phyloP scores from a whole-genome alignment of 2,888 invertebrate species.

The Hermodice carunculata region DNA sequence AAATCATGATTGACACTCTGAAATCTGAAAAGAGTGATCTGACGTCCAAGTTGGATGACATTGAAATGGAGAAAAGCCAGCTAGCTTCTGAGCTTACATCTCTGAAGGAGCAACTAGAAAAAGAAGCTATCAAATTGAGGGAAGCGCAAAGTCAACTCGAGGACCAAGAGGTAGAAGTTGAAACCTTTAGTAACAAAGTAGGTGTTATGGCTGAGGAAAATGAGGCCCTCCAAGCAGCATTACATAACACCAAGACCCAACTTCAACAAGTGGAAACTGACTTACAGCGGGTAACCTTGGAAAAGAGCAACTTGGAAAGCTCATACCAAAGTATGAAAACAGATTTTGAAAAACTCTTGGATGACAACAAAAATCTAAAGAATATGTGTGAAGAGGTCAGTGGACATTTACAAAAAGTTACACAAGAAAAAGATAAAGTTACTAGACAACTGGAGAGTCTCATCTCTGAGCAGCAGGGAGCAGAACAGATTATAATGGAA shows the following conservation, averaged over 20 bases:
- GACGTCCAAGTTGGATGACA: background rate
- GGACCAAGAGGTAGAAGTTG: slow-evolving; percentile 16
- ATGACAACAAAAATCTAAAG: slow-evolving; percentile 50
- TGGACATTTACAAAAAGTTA: slow-evolving; percentile 25
- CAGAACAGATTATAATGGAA: background rate
- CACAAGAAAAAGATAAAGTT: slow-evolving; percentile 22
- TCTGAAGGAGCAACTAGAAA: background rate
- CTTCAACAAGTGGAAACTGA: slow-evolving; percentile 2
- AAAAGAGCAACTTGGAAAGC: slow-evolving; percentile 9
- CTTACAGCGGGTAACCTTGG: background rate
- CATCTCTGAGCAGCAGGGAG: too few species aligned
- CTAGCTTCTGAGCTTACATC: background rate
- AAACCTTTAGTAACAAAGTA: slow-evolving; percentile 16
- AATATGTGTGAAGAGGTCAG: slow-evolving; percentile 36
- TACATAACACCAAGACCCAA: background rate
- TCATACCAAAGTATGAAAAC: background rate
- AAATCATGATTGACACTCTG: background rate
- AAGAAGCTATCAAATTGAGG: slow-evolving; percentile 8
- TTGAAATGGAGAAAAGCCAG: background rate
- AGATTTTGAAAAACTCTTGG: slow-evolving; percentile 11
- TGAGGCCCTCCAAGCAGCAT: background rate
- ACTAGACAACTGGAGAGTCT: slow-evolving; percentile 28
- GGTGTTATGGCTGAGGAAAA: slow-evolving; percentile 3
- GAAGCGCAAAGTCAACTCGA: slow-evolving; percentile 3
- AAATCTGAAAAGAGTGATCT: background rate